Evolutionary conservation across 2,888 invertebrate species (phyloP).

Genomic region (Tenthredo amoena): DNA sequence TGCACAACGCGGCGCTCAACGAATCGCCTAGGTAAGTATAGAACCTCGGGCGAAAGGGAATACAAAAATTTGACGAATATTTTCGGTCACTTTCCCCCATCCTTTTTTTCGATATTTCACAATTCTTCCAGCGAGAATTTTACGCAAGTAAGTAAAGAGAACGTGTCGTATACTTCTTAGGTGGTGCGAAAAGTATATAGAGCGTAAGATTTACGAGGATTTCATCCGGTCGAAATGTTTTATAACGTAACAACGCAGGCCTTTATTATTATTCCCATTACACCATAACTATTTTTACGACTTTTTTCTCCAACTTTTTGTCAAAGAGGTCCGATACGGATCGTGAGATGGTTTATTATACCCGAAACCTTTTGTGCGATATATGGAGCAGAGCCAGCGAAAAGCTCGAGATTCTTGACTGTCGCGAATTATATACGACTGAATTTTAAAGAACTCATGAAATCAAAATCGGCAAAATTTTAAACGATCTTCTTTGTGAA

Average conservation of each 20-base stretch:
- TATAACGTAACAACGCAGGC: constrained; percentile 64
- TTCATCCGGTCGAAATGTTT: constrained; percentile 52
- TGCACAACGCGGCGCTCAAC: not conserved
- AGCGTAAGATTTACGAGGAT: constrained; percentile 16
- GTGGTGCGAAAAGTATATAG: no score
- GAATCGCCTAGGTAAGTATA: not conserved
- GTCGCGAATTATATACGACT: not conserved
- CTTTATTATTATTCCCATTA: constrained; percentile 68
- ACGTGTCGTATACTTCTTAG: no score
- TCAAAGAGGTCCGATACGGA: constrained; percentile 37
- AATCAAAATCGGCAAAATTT: not conserved
- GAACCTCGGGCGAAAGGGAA: no score
- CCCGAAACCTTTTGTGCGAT: constrained; percentile 69
- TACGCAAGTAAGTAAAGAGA: no score
- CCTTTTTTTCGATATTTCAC: no score
- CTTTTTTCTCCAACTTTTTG: constrained; percentile 56
- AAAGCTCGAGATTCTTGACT: not conserved
- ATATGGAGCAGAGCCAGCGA: constrained; percentile 63
- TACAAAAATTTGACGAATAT: no score
- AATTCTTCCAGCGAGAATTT: no score
- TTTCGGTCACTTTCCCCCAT: no score
- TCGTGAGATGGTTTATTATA: constrained; percentile 55
- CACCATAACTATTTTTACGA: constrained; percentile 70
- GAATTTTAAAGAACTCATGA: not conserved
- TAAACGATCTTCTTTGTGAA: not conserved